These are phyloP conservation scores for Atta texana DNA, from an alignment of 1,140 invertebrate genomes.

Conservation along the genomic window DNA sequence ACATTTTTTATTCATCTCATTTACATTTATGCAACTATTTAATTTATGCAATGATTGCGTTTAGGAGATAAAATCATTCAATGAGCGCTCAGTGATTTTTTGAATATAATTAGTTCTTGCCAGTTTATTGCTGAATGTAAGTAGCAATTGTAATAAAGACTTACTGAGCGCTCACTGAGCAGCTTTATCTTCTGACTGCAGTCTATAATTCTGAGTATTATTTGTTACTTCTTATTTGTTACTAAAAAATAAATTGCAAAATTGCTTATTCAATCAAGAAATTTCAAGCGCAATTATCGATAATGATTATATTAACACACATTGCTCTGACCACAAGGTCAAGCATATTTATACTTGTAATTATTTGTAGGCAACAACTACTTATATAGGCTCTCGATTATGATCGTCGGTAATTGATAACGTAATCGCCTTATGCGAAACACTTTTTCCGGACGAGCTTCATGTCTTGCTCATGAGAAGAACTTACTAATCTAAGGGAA, in stretches of 20 bases:
- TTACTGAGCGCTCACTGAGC: no score
- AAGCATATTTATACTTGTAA: neutral
- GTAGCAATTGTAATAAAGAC: no score
- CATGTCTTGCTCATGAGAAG: neutral
- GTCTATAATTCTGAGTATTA: no score
- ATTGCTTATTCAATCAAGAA: neutral
- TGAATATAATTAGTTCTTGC: no score
- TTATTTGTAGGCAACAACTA: constrained; percentile 17
- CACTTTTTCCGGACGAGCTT: neutral
- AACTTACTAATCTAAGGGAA: neutral
- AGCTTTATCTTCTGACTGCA: no score
- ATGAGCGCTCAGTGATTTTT: no score
- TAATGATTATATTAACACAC: neutral
- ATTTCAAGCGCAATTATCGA: neutral
- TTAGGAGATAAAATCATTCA: no score
- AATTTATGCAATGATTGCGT: no score
- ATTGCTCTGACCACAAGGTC: neutral
- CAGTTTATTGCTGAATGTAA: no score
- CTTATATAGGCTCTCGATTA: neutral
- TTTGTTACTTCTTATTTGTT: no score
- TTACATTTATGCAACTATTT: neutral
- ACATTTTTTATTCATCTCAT: neutral
- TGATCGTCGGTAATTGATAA: constrained; percentile 29
- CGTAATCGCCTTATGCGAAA: neutral
- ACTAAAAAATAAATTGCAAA: neutral